These are phyloP conservation scores for Synanthedon formicaeformis DNA, from an alignment of 2,888 invertebrate species.

Conservation along the genomic window DNA sequence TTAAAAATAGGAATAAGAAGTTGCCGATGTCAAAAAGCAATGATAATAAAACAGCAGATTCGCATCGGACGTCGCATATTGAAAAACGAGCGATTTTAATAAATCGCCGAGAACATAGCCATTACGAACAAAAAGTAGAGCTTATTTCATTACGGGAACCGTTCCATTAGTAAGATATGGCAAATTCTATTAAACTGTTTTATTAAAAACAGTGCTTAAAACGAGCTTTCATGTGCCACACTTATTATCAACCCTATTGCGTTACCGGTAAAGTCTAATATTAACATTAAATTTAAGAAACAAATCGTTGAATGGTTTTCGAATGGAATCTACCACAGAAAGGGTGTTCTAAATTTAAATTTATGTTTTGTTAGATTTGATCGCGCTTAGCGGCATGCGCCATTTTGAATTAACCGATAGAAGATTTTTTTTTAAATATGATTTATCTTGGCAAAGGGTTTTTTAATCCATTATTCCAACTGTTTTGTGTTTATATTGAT, in stretches of 20 bases:
- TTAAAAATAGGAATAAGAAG: too few relatives aligned
- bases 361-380: constrained; percentile 69
- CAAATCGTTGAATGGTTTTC: background rate
- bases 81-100: constrained; percentile 49
- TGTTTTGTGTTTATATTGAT: constrained; percentile 10
- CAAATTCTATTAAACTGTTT: constrained; percentile 60
- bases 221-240: constrained; percentile 3
- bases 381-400: constrained; percentile 58
- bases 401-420: constrained; percentile 45
- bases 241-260: constrained; percentile 5
- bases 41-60: constrained; percentile 18
- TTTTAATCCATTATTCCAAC: constrained; percentile 27
- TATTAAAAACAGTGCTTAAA: constrained; percentile 38
- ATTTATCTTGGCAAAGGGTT: constrained; percentile 50
- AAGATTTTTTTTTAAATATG: constrained; percentile 41
- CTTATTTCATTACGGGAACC: constrained; percentile 62
- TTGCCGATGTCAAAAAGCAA: background rate
- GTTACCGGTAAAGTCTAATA: constrained; percentile 5
- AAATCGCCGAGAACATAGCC: constrained; percentile 45
- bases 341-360: constrained; percentile 65
- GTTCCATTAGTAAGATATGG: constrained; percentile 65
- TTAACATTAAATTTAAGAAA: constrained; percentile 9
- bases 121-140: constrained; percentile 45
- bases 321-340: constrained; percentile 9
- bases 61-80: constrained; percentile 35